Evolutionary conservation across 2,113 vertebrate species (phyloP).

Genomic region (Cyphomyrus discorhynchus): DNA sequence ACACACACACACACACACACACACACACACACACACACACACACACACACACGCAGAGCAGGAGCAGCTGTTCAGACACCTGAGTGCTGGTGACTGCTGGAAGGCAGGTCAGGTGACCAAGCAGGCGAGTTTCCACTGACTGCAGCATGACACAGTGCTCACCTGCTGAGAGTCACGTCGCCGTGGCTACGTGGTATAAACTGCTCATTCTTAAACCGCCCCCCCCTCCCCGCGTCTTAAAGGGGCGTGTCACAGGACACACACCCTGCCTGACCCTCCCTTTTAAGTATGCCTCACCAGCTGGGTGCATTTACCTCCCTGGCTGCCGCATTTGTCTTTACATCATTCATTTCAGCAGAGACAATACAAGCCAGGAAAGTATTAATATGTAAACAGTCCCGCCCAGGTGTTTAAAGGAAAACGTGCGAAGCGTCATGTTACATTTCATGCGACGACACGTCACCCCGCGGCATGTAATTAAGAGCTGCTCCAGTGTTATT

Average conservation of each 20-base stretch:
- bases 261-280: not conserved
- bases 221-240: not conserved
- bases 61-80: conserved; percentile 9
- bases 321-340: not conserved
- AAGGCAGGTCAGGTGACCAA: conserved; percentile 19
- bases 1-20: not conserved
- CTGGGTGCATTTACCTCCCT: not conserved
- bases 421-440: not conserved
- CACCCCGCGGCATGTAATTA: not conserved
- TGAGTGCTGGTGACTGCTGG: not conserved
- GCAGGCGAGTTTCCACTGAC: conserved; percentile 4
- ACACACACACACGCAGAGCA: not conserved
- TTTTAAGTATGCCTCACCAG: not conserved
- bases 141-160: not conserved
- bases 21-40: not conserved
- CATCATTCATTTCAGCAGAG: not conserved
- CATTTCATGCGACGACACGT: not conserved
- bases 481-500: not conserved
- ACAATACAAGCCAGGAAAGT: not conserved
- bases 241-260: not conserved
- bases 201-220: not conserved
- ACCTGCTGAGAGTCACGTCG: conserved; percentile 17
- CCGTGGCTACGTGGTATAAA: not conserved
- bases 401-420: not conserved
- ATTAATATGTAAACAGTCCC: not conserved